Percentiles rank a stretch among this genome's conserved stretches.
Conservation (phyloP, 2,888 invertebrate species). For the Perizoma affinitatum region DNA sequence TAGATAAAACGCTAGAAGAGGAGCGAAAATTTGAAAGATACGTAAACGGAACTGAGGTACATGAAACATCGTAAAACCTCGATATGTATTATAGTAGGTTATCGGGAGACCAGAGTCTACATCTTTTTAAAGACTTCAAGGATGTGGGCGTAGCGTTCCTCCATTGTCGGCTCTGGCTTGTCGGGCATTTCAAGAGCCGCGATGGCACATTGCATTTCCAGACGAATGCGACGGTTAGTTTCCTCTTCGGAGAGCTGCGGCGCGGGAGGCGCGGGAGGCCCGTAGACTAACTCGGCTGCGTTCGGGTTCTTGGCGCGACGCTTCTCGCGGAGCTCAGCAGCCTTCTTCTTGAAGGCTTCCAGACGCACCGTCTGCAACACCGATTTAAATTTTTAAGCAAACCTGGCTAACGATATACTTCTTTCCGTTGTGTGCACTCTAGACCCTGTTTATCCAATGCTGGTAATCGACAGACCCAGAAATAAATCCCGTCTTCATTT, state of each 20-base stretch:
- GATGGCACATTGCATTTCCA: constrained; percentile 15
- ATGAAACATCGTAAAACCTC: constrained; percentile 2
- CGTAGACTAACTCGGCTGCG: constrained; percentile 4
- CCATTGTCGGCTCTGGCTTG: constrained; percentile 4
- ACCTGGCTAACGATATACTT: no score
- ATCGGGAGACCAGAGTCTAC: no score
- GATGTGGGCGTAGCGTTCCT: constrained; percentile 2
- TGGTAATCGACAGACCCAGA: no score
- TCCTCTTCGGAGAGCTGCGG: constrained; percentile 13
- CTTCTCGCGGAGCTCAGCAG: constrained; percentile 5
- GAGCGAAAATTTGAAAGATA: constrained; percentile 1
- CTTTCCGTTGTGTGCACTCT: no score
- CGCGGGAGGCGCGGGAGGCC: background rate
- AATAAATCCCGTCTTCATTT: no score
- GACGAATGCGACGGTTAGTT: constrained; percentile 5
- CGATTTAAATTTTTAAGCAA: background rate
- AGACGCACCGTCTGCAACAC: constrained; percentile 4
- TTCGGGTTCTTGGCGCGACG: constrained; percentile 7
- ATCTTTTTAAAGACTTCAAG: constrained; percentile 1
- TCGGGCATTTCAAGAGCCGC: no score
- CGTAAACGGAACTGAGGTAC: background rate
- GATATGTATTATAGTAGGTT: no score
- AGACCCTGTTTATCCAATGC: no score
- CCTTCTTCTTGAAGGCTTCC: constrained; percentile 13
- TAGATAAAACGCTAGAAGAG: constrained; percentile 6